A percentile compares a stretch with the other conserved stretches of the same genome.
Conservation (phyloP, 2,888 invertebrate genomes). For the Idaea aversata region DNA sequence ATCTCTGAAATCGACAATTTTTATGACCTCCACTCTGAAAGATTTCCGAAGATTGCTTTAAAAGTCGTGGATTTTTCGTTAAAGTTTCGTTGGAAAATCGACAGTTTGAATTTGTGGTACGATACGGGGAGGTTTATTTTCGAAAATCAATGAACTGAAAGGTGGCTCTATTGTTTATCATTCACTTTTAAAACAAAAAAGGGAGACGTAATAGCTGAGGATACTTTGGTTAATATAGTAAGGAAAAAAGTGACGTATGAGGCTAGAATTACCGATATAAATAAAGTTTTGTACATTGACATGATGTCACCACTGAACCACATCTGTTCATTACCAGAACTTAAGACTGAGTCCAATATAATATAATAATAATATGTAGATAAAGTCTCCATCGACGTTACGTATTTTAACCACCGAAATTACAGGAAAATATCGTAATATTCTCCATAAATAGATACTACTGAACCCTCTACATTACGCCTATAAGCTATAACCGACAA, state of each 20-base stretch:
- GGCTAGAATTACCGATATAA: neutral
- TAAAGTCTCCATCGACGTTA: neutral
- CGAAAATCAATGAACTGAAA: neutral
- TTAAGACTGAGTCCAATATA: no score
- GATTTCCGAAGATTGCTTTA: constrained; percentile 1
- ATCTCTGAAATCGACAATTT: constrained; percentile 22
- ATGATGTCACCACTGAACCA: no score
- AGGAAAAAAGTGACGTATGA: neutral
- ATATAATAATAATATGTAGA: neutral
- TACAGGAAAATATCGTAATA: neutral
- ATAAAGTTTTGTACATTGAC: no score
- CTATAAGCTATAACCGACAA: neutral
- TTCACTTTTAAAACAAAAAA: neutral
- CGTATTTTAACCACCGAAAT: neutral
- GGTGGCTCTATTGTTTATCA: neutral
- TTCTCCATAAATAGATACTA: neutral
- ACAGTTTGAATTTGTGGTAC: neutral
- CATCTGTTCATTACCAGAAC: no score
- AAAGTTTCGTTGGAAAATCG: constrained; percentile 1
- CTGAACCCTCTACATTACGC: neutral
- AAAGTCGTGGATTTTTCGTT: neutral
- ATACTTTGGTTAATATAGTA: neutral
- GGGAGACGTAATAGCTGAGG: neutral
- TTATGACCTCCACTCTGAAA: constrained; percentile 22
- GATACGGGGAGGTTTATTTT: neutral